These are phyloP conservation scores for Congeria kusceri DNA, from an alignment of 2,888 invertebrate species.

Conservation along the genomic window DNA sequence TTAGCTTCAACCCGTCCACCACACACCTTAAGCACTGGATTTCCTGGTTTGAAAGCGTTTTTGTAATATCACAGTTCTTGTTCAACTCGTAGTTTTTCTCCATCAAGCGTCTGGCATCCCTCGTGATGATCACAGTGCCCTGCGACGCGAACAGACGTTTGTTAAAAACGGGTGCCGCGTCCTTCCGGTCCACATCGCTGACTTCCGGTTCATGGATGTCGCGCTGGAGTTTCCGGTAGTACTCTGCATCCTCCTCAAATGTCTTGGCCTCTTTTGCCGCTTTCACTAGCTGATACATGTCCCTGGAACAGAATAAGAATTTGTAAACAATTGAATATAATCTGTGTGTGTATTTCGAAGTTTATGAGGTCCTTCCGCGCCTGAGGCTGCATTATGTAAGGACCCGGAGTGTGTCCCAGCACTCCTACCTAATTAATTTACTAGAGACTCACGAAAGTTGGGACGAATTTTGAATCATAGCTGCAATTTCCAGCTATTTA, in stretches of 20 bases:
- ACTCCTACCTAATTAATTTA: no score
- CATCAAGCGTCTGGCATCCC: slow-evolving; percentile 75
- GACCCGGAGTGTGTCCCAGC: no score
- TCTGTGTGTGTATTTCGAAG: no score
- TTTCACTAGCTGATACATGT: slow-evolving; percentile 68
- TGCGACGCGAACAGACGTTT: slow-evolving; percentile 76
- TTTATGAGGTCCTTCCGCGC: no score
- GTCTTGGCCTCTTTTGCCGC: slow-evolving; percentile 65
- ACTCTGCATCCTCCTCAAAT: slow-evolving; percentile 65
- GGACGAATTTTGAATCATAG: no score
- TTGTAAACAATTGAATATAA: no score
- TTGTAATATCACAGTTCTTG: slow-evolving; percentile 46
- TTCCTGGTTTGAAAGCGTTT: slow-evolving; percentile 66
- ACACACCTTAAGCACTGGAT: slow-evolving; percentile 73
- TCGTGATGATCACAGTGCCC: slow-evolving; percentile 74
- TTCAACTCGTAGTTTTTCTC: slow-evolving; percentile 58
- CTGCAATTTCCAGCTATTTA: no score
- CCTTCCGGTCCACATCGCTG: slow-evolving; percentile 61
- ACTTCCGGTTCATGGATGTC: slow-evolving; percentile 38
- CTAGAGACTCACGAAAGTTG: no score
- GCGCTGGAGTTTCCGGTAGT: slow-evolving; percentile 53
- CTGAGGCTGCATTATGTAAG: no score
- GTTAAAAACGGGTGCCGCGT: slow-evolving; percentile 77
- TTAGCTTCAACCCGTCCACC: slow-evolving; percentile 74
- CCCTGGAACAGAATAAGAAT: slow-evolving; percentile 68